These are phyloP conservation scores for Eledona agricola DNA, from an alignment of 2,888 invertebrate genomes.

Conservation along the genomic window DNA sequence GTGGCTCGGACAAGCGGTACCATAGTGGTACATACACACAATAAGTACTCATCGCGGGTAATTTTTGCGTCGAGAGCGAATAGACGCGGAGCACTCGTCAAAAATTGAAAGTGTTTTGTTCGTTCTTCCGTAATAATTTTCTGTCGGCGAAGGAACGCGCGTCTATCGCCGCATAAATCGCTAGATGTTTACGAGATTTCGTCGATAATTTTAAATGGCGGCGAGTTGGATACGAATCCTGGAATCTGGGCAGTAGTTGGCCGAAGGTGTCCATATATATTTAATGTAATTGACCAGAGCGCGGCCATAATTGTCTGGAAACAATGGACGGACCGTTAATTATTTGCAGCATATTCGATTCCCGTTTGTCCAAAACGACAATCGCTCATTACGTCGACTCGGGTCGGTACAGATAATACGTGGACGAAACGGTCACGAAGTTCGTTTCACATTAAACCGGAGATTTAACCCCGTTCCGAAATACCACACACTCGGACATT, in stretches of 20 bases:
- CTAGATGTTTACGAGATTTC: too few relatives aligned
- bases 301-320: conserved; percentile 7
- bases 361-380: conserved; percentile 19
- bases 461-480: conserved; percentile 27
- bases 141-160: too few relatives aligned
- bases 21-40: conserved; percentile 16
- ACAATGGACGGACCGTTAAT: conserved; percentile 13
- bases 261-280: conserved; percentile 15
- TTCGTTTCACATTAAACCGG: conserved; percentile 22
- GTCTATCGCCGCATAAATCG: too few relatives aligned
- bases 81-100: too few relatives aligned
- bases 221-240: neutral
- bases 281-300: conserved; percentile 11
- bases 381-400: conserved; percentile 13
- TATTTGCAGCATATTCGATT: conserved; percentile 16
- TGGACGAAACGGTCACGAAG: conserved; percentile 16
- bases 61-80: too few relatives aligned
- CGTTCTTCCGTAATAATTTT: too few relatives aligned
- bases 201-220: too few relatives aligned
- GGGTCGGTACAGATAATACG: conserved; percentile 9
- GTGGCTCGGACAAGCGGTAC: conserved; percentile 7
- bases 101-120: too few relatives aligned
- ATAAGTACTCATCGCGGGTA: conserved; percentile 20
- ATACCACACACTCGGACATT: conserved; percentile 25
- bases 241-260: conserved; percentile 5